Percentiles rank a stretch among this genome's conserved stretches.
Evolutionary conservation across 2,888 invertebrate species (phyloP).

Genomic region (Apamea epomidion): DNA sequence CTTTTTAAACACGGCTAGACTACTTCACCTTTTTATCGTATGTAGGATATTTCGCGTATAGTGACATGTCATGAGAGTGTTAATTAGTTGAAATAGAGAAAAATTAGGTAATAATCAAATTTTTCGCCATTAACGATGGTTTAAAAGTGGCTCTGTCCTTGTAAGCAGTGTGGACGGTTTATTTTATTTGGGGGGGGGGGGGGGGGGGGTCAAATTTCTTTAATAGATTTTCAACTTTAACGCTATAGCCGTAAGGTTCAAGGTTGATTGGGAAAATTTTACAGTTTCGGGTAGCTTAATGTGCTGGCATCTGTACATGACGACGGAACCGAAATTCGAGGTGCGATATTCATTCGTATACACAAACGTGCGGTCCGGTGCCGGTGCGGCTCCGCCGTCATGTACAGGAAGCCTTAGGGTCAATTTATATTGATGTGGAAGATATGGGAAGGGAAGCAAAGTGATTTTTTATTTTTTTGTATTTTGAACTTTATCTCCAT

Average conservation of each 20-base stretch:
- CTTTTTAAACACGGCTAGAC: constrained; percentile 70
- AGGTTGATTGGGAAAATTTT: too few species aligned
- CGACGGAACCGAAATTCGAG: too few species aligned
- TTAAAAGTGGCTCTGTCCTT: background rate
- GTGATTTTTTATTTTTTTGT: background rate
- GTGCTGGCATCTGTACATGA: background rate
- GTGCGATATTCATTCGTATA: background rate
- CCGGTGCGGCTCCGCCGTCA: background rate
- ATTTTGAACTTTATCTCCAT: background rate
- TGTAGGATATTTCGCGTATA: constrained; percentile 55
- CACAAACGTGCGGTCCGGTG: background rate
- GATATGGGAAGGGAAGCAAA: background rate
- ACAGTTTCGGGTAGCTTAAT: too few species aligned
- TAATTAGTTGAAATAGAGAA: too few species aligned
- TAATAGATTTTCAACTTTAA: too few species aligned
- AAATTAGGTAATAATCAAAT: too few species aligned
- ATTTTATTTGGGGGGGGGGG: too few species aligned
- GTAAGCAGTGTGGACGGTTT: background rate
- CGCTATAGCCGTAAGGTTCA: too few species aligned
- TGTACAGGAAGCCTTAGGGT: background rate
- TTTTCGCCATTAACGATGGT: too few species aligned
- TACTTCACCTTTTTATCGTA: constrained; percentile 63
- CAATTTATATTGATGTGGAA: background rate
- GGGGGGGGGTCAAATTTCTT: too few species aligned
- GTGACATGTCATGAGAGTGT: constrained; percentile 41